Conservation (phyloP, 2,888 invertebrate genomes). For the Metellina segmentata region DNA sequence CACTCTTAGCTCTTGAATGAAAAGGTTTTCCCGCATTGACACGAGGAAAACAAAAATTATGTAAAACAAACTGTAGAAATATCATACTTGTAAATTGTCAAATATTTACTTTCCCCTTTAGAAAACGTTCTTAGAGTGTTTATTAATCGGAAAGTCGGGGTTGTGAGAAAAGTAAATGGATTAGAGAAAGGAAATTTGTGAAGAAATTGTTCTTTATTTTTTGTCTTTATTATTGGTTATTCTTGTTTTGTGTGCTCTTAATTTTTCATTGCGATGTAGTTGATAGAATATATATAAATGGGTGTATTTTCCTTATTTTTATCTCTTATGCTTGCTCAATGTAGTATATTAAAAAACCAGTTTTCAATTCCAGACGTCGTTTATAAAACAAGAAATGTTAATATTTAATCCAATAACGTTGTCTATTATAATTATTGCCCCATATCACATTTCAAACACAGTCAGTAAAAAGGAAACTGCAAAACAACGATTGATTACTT, state of each 20-base stretch:
- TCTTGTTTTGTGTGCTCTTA: background rate
- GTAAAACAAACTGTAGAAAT: background rate
- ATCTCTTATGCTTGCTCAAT: background rate
- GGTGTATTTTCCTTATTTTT: background rate
- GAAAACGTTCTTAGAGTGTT: background rate
- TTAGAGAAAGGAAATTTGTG: background rate
- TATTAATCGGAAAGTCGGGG: background rate
- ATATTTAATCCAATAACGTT: too few relatives aligned
- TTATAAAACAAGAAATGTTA: too few relatives aligned
- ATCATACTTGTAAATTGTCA: background rate
- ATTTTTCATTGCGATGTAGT: background rate
- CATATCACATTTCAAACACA: too few relatives aligned
- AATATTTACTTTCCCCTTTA: slow-evolving; percentile 11
- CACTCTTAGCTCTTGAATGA: background rate
- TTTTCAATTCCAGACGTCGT: background rate
- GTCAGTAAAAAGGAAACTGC: too few relatives aligned
- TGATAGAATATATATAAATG: background rate
- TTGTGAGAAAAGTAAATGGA: background rate
- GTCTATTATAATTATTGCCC: too few relatives aligned
- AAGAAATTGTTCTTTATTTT: background rate
- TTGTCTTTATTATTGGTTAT: background rate
- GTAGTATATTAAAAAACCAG: background rate
- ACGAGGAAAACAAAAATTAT: background rate
- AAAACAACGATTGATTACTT: too few relatives aligned
- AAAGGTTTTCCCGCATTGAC: background rate